Evolutionary conservation across 2,113 vertebrate species (phyloP).

Genomic region (Ictalurus furcatus): DNA sequence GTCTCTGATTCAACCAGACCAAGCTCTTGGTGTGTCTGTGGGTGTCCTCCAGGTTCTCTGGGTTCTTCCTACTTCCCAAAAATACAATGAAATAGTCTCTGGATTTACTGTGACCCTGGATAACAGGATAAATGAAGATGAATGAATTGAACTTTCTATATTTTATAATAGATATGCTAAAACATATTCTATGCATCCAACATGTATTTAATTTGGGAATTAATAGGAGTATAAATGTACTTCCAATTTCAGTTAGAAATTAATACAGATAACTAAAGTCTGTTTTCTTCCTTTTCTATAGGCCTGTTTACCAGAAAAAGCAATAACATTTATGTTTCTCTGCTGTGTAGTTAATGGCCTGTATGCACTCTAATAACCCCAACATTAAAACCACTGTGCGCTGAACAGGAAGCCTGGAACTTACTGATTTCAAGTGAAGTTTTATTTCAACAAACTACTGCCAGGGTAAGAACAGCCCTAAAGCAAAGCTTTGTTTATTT

Average conservation of each 20-base stretch:
- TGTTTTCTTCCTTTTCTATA: not conserved
- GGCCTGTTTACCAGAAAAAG: slow-evolving; percentile 3
- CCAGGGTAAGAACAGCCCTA: slow-evolving; percentile 21
- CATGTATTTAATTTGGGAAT: not conserved
- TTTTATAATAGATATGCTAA: slow-evolving; percentile 1
- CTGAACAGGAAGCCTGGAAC: slow-evolving; percentile 27
- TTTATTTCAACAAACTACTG: slow-evolving; percentile 38
- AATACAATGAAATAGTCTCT: not conserved
- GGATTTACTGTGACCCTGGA: not conserved
- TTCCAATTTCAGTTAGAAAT: slow-evolving; percentile 3
- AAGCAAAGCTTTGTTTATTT: slow-evolving; percentile 34
- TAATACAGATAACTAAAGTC: slow-evolving; percentile 3
- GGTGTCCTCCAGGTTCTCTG: not conserved
- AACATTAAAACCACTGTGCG: slow-evolving; percentile 22
- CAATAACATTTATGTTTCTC: slow-evolving; percentile 24
- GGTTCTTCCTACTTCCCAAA: not conserved
- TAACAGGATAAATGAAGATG: not conserved
- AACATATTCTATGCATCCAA: not conserved
- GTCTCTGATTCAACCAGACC: not conserved
- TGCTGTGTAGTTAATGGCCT: slow-evolving; percentile 40
- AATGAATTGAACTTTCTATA: not conserved
- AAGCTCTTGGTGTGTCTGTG: not conserved
- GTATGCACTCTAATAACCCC: slow-evolving; percentile 36
- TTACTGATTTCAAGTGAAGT: slow-evolving; percentile 22
- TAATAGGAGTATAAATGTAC: slow-evolving; percentile 1